Evolutionary conservation across 2,797 vertebrate species (phyloP), one percentile per base, ranked within the genome.

Genomic region (Helicolenus hilgendorfi): DNA sequence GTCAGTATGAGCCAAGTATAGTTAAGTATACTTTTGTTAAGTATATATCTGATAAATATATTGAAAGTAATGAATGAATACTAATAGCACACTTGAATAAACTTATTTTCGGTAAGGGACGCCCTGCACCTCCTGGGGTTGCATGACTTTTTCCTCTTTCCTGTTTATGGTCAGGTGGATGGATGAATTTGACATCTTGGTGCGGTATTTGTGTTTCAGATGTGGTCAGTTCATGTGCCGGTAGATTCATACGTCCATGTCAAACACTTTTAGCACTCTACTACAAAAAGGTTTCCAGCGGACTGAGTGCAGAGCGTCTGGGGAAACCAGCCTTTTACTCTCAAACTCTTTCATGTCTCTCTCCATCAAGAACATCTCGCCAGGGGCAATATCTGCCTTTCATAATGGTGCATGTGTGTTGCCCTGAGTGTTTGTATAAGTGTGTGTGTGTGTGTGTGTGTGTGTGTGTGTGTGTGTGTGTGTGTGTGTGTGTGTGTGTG

Each of bases 291-390:
- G 59, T 64, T 89, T 60, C 53, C 18, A n/a, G 72, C 9, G n/a
- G 27, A 55, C 45, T 77, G 83, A 77, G 60, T 45, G 72, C 74
- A 67, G 72, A 72, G 78, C 20, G 6, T 81, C 77, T 77, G 22
- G 35, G 60, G 33, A 92, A 85, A 79, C 31, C 35, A 75, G 26
- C 31, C n/a, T 81, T 85, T 89, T 18, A 73, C 63, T 89, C 31
- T 74, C 41, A 72, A 67, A 68, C 26, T 88, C 84, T 84, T 84
- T 87, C 79, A 83, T 81, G 41, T 77, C 62, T 74, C 24, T 71
- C 13, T 7, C 68, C 68, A 83, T 83, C 38, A 72, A 68, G 60
- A 83, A 56, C 38, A 76, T 80, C 27, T 71, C 1, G 11, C 81
- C 64, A 58, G 31, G 45, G 72, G 70, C 53, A 63, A 79, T 45